Base-by-base conservation (phyloP, 2,888 invertebrate genomes). In the Sphaerophoria rueppellii region DNA sequence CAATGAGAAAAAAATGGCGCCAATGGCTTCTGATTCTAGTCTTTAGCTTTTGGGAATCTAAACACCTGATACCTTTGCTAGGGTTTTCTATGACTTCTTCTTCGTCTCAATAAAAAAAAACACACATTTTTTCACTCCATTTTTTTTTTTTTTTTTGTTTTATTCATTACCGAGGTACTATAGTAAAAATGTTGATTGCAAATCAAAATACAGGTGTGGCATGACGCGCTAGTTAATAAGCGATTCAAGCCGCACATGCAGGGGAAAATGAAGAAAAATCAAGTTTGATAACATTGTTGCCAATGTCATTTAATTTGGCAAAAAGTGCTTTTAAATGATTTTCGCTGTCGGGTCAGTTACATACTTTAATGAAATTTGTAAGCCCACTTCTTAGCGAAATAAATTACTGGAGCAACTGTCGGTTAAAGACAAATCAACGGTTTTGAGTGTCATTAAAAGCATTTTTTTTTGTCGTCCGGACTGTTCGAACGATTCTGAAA, bases 161-260 rank as follows among this genome's bases (percentile, higher is more conserved):
- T 35, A 0, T 12, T 6, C 12, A 16, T 11, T 40, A 12, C 32
- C 54, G 11, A 6, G 24, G 40, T 40, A 54, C n/a, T 16, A 24
- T 24, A 24, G 24, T 24, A 24, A 24, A 52, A 57, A 63, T 14
- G 46, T 46, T 80, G 72, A 80, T 83, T 80, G 57, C 24, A 75
- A 80, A 75, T 57, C 57, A 75, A 71, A 83, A 80, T 80, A 83
- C 83, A 83, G 83, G 83, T 83, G 83, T 83, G 83, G 83, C 75
- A 69, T 75, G 67, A 37, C 60, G 65, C 75, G 65, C 71, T 75
- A 6, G 65, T 71, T 46, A 80, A 48, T 54, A 70, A 60, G 35
- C 70, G 34, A 72, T 60, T 37, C 58, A 55, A 69, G 57, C 14
- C 12, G 16, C 57, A 55, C 61, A 57, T 12, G 32, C 46, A 24